A percentile compares a stretch with the other conserved stretches of the same genome.
These are phyloP conservation scores for Puma concolor DNA, from an alignment of 2,113 vertebrate species.

Conservation along the genomic window DNA sequence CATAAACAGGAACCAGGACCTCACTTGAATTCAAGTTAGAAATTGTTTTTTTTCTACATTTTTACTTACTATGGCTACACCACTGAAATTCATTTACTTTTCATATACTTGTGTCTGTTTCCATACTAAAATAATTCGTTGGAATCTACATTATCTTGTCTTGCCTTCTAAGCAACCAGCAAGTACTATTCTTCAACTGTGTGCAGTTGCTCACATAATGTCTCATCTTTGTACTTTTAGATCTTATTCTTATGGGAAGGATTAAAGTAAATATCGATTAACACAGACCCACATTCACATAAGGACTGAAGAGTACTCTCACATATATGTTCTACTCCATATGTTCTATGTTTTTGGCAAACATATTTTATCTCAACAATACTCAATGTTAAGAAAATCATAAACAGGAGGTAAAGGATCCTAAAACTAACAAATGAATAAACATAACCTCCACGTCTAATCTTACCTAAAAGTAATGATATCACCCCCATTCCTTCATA, in stretches of 20 bases:
- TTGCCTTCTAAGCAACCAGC: neutral
- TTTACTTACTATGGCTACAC: neutral
- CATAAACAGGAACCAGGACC: neutral
- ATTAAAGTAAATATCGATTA: constrained; percentile 37
- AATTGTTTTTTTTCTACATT: neutral
- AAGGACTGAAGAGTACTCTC: neutral
- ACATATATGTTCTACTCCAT: neutral
- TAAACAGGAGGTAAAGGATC: neutral
- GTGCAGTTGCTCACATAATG: neutral
- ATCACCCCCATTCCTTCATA: neutral
- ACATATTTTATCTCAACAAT: constrained; percentile 22
- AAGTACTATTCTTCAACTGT: constrained; percentile 18
- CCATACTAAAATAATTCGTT: neutral
- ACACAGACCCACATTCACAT: neutral
- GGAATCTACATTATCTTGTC: neutral
- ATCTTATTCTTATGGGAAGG: constrained; percentile 12
- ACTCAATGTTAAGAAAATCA: neutral
- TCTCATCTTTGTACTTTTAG: neutral
- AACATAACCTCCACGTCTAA: constrained; percentile 43
- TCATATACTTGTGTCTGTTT: neutral
- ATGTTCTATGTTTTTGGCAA: neutral
- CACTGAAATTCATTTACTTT: neutral
- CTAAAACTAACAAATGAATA: constrained; percentile 57
- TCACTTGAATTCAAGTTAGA: neutral
- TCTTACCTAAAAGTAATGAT: constrained; percentile 57